Conservation (phyloP, 2,888 invertebrate genomes). For the Pristionchus arcanus region DNA sequence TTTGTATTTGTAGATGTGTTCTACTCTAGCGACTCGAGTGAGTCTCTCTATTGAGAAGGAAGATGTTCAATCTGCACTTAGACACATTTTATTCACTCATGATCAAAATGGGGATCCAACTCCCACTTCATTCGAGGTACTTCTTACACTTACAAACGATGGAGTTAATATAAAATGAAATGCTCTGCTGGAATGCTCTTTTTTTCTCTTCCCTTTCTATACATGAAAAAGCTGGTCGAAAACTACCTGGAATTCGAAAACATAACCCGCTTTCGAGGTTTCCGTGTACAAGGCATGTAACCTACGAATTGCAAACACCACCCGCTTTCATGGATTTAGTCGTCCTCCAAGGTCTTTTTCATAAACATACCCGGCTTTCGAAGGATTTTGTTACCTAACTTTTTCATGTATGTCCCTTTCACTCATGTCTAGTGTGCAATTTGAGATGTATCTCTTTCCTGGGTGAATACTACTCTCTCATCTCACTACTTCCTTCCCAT, state of each 20-base stretch:
- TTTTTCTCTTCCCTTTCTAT: too few species aligned
- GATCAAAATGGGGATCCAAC: not conserved
- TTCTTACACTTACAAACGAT: not conserved
- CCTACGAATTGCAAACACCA: too few species aligned
- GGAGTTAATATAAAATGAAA: too few species aligned
- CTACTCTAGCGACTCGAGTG: conserved; percentile 10
- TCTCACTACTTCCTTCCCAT: not conserved
- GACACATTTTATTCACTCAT: conserved; percentile 29
- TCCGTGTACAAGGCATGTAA: too few species aligned
- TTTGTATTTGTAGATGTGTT: not conserved
- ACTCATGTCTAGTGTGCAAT: not conserved
- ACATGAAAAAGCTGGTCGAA: too few species aligned
- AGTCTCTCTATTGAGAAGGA: conserved; percentile 9
- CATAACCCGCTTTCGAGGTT: too few species aligned
- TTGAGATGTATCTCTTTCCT: not conserved
- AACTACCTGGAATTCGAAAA: too few species aligned
- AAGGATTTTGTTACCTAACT: too few species aligned
- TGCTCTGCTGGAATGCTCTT: too few species aligned
- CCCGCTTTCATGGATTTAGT: too few species aligned
- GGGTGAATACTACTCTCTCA: not conserved
- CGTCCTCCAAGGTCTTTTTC: too few species aligned
- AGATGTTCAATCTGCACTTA: not conserved
- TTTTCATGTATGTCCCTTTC: not conserved
- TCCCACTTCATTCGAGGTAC: conserved; percentile 33
- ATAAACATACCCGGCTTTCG: too few species aligned